phyloP scores from a whole-genome alignment of 2,888 invertebrate species.

The Nomada fabriciana region DNA sequence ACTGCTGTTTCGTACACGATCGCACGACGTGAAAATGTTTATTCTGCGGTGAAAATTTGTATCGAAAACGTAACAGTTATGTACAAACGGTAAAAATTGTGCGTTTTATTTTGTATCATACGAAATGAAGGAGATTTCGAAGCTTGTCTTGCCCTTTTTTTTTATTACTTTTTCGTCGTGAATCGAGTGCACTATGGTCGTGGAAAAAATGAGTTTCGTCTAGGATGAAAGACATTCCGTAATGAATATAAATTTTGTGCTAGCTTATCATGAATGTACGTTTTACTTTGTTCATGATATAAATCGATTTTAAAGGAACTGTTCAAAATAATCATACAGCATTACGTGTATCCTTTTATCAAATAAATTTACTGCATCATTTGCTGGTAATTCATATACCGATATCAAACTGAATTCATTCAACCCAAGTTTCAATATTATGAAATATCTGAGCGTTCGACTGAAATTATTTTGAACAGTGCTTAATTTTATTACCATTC shows the following conservation, averaged over 20 bases:
- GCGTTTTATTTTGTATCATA: slow-evolving; percentile 29
- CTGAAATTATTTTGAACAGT: neutral
- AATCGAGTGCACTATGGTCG: neutral
- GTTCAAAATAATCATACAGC: neutral
- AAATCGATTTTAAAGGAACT: neutral
- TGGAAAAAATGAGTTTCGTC: neutral
- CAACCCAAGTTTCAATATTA: too few species aligned
- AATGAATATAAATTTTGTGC: neutral
- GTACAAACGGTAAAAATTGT: slow-evolving; percentile 33
- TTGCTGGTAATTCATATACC: neutral
- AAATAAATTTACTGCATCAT: neutral
- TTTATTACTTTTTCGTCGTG: too few species aligned
- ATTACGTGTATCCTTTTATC: neutral
- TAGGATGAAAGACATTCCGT: neutral
- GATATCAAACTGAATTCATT: neutral
- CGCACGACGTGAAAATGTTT: slow-evolving; percentile 6
- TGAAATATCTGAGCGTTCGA: too few species aligned
- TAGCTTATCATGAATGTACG: neutral
- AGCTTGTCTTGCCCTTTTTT: neutral
- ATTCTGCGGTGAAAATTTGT: neutral
- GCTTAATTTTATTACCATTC: neutral
- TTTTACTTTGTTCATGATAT: neutral
- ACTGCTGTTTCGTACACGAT: neutral
- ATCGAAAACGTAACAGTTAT: slow-evolving; percentile 5
- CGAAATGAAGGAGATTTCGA: slow-evolving; percentile 1